Percentiles rank a stretch among this genome's conserved stretches.
Evolutionary conservation across 2,888 invertebrate species (phyloP).

Genomic region (Aporophyla lueneburgensis): DNA sequence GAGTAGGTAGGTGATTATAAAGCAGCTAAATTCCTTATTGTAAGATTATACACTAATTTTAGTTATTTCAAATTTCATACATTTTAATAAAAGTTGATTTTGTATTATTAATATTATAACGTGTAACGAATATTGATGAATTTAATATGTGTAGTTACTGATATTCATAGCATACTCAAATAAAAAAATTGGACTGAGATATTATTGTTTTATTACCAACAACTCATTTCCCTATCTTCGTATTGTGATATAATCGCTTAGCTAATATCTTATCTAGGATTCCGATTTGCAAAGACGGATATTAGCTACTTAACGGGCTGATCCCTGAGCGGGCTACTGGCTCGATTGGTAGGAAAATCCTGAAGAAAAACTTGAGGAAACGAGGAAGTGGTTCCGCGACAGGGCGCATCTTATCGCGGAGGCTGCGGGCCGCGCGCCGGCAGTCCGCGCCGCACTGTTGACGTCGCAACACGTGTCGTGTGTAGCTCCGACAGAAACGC

Average conservation of each 20-base stretch:
- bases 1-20: slow-evolving; percentile 20
- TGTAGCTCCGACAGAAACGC: slow-evolving; percentile 69
- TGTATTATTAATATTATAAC: slow-evolving; percentile 55
- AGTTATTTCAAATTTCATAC: slow-evolving; percentile 48
- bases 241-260: slow-evolving; percentile 46
- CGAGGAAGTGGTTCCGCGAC: slow-evolving; percentile 76
- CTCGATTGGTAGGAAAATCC: slow-evolving; percentile 23
- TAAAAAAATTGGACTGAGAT: slow-evolving; percentile 73
- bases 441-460: slow-evolving; percentile 83
- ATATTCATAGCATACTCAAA: slow-evolving; percentile 72
- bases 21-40: slow-evolving; percentile 42
- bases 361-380: slow-evolving; percentile 53
- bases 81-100: slow-evolving; percentile 55
- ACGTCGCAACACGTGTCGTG: slow-evolving; percentile 70
- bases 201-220: slow-evolving; percentile 68
- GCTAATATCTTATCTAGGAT: slow-evolving; percentile 57
- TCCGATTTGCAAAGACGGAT: slow-evolving; percentile 38
- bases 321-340: slow-evolving; percentile 13
- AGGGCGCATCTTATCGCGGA: slow-evolving; percentile 70
- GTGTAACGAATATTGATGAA: slow-evolving; percentile 58
- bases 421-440: slow-evolving; percentile 66
- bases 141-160: slow-evolving; percentile 60
- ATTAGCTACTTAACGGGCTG: slow-evolving; percentile 18
- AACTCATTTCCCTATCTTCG: slow-evolving; percentile 27
- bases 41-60: slow-evolving; percentile 31